Percentiles rank a stretch among this genome's conserved stretches.
Evolutionary conservation across 2,888 invertebrate species (phyloP).

Genomic region (Amphipyra berbera): DNA sequence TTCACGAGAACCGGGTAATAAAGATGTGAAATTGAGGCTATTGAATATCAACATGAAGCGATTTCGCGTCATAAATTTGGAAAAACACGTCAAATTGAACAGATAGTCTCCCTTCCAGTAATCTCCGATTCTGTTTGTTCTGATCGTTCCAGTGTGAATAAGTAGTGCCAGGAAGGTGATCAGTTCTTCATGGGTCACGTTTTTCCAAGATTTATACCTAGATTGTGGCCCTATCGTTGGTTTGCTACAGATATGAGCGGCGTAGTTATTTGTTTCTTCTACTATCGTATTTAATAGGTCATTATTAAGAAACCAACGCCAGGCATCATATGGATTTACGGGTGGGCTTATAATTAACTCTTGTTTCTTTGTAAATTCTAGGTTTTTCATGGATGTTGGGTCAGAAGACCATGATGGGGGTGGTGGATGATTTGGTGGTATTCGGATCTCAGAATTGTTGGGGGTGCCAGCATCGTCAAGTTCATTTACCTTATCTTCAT

Average conservation of each 20-base stretch:
- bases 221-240: background rate
- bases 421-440: background rate
- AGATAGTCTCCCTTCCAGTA: constrained; percentile 37
- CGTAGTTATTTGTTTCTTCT: constrained; percentile 32
- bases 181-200: constrained; percentile 24
- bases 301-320: constrained; percentile 26
- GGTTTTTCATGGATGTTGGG: background rate
- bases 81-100: constrained; percentile 33
- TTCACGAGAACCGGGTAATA: background rate
- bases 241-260: background rate
- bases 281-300: constrained; percentile 29
- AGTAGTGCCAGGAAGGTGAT: constrained; percentile 19
- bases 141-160: constrained; percentile 28
- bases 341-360: constrained; percentile 29
- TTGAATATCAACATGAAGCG: constrained; percentile 35
- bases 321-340: constrained; percentile 31
- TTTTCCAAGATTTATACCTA: constrained; percentile 19
- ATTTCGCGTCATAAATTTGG: constrained; percentile 34
- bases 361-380: constrained; percentile 20
- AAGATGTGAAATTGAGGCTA: constrained; percentile 14
- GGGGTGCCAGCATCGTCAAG: no score
- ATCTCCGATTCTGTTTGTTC: constrained; percentile 15
- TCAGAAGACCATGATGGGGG: constrained; percentile 17
- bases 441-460: no score
- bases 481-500: no score